Evolutionary conservation across 2,888 invertebrate species (phyloP).

Genomic region (Brachyptera risi): DNA sequence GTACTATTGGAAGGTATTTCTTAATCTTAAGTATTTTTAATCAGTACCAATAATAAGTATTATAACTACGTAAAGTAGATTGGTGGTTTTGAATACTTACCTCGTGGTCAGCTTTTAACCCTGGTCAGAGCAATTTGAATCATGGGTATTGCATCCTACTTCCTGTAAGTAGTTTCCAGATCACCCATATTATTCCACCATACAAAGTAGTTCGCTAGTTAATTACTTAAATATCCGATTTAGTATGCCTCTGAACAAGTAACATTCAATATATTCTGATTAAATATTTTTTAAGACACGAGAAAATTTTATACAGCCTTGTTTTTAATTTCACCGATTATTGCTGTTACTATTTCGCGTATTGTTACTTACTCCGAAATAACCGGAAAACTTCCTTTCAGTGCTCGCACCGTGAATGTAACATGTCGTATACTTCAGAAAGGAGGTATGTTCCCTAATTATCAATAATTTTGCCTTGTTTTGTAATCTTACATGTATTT

Average conservation of each 20-base stretch:
- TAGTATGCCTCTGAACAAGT: too few species aligned
- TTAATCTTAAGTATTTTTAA: too few species aligned
- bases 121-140: neutral
- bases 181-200: neutral
- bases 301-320: too few species aligned
- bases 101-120: too few species aligned
- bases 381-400: conserved; percentile 52
- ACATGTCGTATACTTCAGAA: conserved; percentile 78
- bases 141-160: conserved; percentile 16
- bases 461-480: conserved; percentile 9
- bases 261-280: too few species aligned
- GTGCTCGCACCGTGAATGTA: conserved; percentile 70
- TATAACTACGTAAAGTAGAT: too few species aligned
- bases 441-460: conserved; percentile 64
- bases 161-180: conserved; percentile 13
- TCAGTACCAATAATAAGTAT: too few species aligned
- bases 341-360: conserved; percentile 15
- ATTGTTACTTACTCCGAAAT: conserved; percentile 24
- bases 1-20: too few species aligned
- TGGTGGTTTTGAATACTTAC: too few species aligned
- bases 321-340: neutral
- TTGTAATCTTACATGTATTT: conserved; percentile 14
- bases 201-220: neutral
- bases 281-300: too few species aligned
- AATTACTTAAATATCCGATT: too few species aligned